Base-by-base conservation (phyloP, 2,888 invertebrate genomes). In the Cepaea hortensis region DNA sequence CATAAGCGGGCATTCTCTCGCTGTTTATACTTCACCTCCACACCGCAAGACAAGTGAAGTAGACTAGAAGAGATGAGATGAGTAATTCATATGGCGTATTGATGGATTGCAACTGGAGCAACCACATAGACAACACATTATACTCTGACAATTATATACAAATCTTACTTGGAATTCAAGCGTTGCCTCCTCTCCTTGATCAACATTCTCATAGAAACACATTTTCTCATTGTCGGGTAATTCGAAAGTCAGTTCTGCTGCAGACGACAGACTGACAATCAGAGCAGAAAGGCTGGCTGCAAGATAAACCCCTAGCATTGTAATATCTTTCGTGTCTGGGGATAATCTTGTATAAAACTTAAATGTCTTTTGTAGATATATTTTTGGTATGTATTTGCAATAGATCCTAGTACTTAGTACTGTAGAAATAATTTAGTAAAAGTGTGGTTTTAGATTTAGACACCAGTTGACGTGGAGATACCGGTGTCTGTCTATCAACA, bases 181-280 rank as follows among this genome's bases (percentile, higher is more conserved):
- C 70, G 97, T 97, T 84, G 97, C 96, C 90, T 98, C 96, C 50
- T 96, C 96, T 94, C 98, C 98, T 93, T 97, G 97, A 90, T 96
- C 96, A 90, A 99, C 97, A 92, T 97, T 97, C 95, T 99, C 97
- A 94, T 97, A 97, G 95, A 99, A 99, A 96, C 99, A 99, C 95
- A 99, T 98, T 95, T 97, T 97, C 90, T 98, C 98, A 95, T 98
- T 99, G 95, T 99, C 99, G 70, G 98, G 97, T 92, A 99, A 96
- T 95, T 99, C 98, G 95, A 99, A 99, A 89, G 98, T 99, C 94
- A 99, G 96, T 95, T 99, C 99, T 20, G 90, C 91, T n/a, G 80
- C 76, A 18, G 80, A 9, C 3, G 70, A 68, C 15, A 35, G 48
- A 7, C 65, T 46, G 13, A 80, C 7, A 13, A 80, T 0, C 7